Conservation (phyloP, 2,888 invertebrate genomes). For the Lydus trimaculatus region DNA sequence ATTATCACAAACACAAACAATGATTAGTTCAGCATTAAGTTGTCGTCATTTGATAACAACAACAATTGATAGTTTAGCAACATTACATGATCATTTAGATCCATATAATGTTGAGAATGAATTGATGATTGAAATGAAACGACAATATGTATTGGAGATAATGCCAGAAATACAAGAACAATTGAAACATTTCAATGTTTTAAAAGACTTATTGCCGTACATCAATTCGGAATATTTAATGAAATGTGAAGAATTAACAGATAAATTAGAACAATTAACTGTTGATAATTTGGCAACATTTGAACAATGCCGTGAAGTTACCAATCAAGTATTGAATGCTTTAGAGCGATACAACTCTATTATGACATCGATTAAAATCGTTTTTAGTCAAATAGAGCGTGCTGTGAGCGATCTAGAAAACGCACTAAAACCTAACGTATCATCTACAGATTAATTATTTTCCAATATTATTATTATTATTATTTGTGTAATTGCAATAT, state of each 20-base stretch:
- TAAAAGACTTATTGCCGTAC: slow-evolving; percentile 58
- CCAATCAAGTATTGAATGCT: slow-evolving; percentile 56
- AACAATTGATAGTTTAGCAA: slow-evolving; percentile 61
- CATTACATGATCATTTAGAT: slow-evolving; percentile 53
- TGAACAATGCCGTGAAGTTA: slow-evolving; percentile 56
- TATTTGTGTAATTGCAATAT: not conserved
- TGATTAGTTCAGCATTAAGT: slow-evolving; percentile 63
- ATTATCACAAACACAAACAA: slow-evolving; percentile 61
- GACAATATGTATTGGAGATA: slow-evolving; percentile 60
- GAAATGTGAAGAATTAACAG: slow-evolving; percentile 59
- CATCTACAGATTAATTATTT: slow-evolving; percentile 41
- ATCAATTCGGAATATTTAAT: slow-evolving; percentile 59
- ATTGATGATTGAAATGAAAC: slow-evolving; percentile 60
- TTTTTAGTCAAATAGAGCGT: slow-evolving; percentile 60
- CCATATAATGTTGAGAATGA: slow-evolving; percentile 59
- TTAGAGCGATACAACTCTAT: slow-evolving; percentile 63
- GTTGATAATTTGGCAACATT: slow-evolving; percentile 57
- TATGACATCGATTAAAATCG: slow-evolving; percentile 60
- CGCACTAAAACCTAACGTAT: slow-evolving; percentile 55
- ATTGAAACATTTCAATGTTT: slow-evolving; percentile 53
- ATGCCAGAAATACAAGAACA: slow-evolving; percentile 60
- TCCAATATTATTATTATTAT: not conserved
- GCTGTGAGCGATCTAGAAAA: slow-evolving; percentile 60
- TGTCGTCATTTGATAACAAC: slow-evolving; percentile 62
- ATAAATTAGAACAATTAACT: slow-evolving; percentile 59